Percentiles rank a stretch among this genome's conserved stretches.
Conservation (phyloP, 2,888 invertebrate genomes). For the Pollenia labialis region DNA sequence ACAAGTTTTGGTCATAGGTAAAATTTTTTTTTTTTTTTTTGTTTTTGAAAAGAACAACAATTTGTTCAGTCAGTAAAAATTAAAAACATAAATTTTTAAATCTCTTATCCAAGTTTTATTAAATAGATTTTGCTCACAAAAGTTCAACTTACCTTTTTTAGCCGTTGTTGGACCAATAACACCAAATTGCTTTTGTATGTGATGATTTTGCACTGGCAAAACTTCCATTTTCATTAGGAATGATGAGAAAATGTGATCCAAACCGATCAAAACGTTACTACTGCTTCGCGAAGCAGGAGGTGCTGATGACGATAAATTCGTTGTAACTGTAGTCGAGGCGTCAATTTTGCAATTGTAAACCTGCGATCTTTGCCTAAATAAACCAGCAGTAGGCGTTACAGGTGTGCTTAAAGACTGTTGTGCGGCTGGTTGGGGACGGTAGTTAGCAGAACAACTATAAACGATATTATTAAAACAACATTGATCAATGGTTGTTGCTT, state of each 20-base stretch:
- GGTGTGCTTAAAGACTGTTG: slow-evolving; percentile 24
- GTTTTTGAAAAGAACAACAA: too few relatives aligned
- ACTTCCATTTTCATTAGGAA: slow-evolving; percentile 89
- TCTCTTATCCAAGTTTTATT: too few relatives aligned
- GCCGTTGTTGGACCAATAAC: slow-evolving; percentile 85
- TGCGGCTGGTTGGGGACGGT: slow-evolving; percentile 4
- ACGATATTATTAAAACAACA: slow-evolving; percentile 50
- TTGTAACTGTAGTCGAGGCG: slow-evolving; percentile 4
- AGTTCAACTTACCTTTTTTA: slow-evolving; percentile 81
- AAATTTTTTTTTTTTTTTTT: too few relatives aligned
- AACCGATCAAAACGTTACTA: slow-evolving; percentile 77
- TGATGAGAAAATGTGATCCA: slow-evolving; percentile 81
- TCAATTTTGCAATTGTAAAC: background rate
- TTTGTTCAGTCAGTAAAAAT: too few relatives aligned
- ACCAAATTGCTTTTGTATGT: slow-evolving; percentile 89
- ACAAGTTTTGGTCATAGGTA: too few relatives aligned
- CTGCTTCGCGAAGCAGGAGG: slow-evolving; percentile 57
- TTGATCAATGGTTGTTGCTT: slow-evolving; percentile 65
- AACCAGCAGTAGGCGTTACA: slow-evolving; percentile 20
- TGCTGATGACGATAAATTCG: slow-evolving; percentile 52
- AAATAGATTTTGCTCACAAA: background rate
- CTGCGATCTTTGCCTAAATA: background rate
- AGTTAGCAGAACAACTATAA: slow-evolving; percentile 2
- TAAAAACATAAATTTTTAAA: too few relatives aligned
- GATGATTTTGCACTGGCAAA: slow-evolving; percentile 90